A percentile compares a stretch with the other conserved stretches of the same genome.
Evolutionary conservation across 2,888 invertebrate species (phyloP).

Genomic region (Habrosyne pyritoides): DNA sequence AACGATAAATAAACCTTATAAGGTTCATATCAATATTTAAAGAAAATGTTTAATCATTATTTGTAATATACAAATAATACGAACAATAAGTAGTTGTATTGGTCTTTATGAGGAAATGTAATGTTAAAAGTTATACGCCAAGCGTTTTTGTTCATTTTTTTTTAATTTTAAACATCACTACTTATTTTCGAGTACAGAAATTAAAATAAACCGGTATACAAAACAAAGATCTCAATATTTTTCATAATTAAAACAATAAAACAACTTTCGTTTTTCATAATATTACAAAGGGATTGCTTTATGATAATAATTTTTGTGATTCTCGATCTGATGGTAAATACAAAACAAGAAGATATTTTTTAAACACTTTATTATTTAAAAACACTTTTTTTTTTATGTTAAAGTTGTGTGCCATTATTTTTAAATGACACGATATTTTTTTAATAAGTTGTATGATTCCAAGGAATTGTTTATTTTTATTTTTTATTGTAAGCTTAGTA

Average conservation of each 20-base stretch:
- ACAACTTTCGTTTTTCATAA: neutral
- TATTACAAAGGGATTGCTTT: constrained; percentile 10
- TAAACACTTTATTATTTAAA: constrained; percentile 9
- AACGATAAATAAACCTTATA: constrained; percentile 77
- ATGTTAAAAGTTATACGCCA: constrained; percentile 53
- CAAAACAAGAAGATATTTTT: constrained; percentile 24
- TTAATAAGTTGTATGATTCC: constrained; percentile 40
- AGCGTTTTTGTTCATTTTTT: constrained; percentile 63
- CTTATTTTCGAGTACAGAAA: constrained; percentile 17
- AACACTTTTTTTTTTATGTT: constrained; percentile 18
- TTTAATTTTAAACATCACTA: constrained; percentile 11
- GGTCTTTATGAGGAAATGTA: constrained; percentile 51
- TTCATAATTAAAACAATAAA: constrained; percentile 2
- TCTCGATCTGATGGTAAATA: constrained; percentile 48
- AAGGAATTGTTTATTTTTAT: constrained; percentile 50
- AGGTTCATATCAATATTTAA: constrained; percentile 83
- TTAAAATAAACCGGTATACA: constrained; percentile 8
- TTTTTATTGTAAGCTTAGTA: constrained; percentile 44
- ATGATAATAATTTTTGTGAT: constrained; percentile 41
- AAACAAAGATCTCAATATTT: constrained; percentile 23
- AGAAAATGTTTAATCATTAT: constrained; percentile 75
- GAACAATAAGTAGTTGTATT: constrained; percentile 81
- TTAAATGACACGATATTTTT: constrained; percentile 34
- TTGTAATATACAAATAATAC: constrained; percentile 71
- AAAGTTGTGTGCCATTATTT: constrained; percentile 43